Conservation (phyloP, 2,113 vertebrate species). For the Artemisiospiza belli region DNA sequence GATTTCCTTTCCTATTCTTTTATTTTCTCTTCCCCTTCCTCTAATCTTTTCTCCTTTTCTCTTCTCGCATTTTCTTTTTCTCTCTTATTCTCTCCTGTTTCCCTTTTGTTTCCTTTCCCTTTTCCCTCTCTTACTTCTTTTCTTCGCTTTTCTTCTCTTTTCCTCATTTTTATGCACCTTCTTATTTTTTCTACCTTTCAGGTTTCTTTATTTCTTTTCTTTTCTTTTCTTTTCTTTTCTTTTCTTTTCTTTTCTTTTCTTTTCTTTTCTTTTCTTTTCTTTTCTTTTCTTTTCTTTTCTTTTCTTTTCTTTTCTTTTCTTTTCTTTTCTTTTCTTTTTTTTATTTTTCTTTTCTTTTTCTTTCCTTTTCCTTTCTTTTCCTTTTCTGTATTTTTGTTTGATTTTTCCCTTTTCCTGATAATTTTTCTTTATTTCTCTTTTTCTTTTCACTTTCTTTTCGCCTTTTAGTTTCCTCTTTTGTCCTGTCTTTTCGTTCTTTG, state of each 20-base stretch:
- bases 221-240: background rate
- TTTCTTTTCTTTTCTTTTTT: background rate
- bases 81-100: no score
- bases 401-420: rapidly evolving
- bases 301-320: no score
- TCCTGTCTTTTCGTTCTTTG: no score
- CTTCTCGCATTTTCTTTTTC: background rate
- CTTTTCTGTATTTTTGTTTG: background rate
- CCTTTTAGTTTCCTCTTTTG: background rate
- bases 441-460: background rate
- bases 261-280: background rate
- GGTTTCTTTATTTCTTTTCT: background rate
- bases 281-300: background rate
- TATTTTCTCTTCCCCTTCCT: rapidly evolving
- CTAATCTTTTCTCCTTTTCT: no score
- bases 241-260: background rate
- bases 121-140: no score
- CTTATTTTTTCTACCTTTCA: no score
- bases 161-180: no score
- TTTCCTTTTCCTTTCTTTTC: rapidly evolving
- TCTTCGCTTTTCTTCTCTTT: no score
- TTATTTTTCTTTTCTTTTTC: background rate
- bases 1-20: background rate
- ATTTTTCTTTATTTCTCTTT: rapidly evolving
- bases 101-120: background rate